These are phyloP conservation scores for Moxostoma hubbsi DNA, from an alignment of 2,797 vertebrate species.

Conservation along the genomic window DNA sequence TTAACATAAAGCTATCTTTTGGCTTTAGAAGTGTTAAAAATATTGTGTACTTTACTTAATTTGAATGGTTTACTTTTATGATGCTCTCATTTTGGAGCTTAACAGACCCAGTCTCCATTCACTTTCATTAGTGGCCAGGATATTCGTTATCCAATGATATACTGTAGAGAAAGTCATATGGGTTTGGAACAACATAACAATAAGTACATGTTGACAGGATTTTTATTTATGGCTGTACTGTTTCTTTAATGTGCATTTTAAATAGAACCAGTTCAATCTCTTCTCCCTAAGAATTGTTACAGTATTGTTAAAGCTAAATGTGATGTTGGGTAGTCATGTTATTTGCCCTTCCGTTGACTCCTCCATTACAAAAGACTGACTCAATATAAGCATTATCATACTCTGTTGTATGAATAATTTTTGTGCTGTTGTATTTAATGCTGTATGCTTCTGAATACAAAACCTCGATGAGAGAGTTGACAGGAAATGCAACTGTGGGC, in stretches of 20 bases:
- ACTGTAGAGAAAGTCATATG: too few relatives aligned
- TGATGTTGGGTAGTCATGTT: neutral
- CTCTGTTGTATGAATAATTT: slow-evolving; percentile 18
- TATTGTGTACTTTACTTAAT: too few relatives aligned
- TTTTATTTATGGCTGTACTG: too few relatives aligned
- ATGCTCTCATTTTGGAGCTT: too few relatives aligned
- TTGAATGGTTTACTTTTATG: too few relatives aligned
- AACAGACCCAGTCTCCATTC: too few relatives aligned
- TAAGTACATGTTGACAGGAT: too few relatives aligned
- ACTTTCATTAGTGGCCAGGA: too few relatives aligned
- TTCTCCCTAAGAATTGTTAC: slow-evolving; percentile 10
- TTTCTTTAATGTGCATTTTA: slow-evolving; percentile 2
- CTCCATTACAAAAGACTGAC: slow-evolving; percentile 1
- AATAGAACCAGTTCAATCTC: slow-evolving; percentile 24
- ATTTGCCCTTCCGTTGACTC: slow-evolving; percentile 7
- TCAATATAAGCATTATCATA: slow-evolving; percentile 7
- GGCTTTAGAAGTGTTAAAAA: too few relatives aligned
- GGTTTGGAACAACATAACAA: too few relatives aligned
- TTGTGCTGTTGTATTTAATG: slow-evolving; percentile 10
- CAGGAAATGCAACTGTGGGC: slow-evolving; percentile 20
- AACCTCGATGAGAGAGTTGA: slow-evolving; percentile 16
- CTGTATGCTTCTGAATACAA: slow-evolving; percentile 10
- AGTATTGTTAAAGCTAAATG: neutral
- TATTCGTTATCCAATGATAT: too few relatives aligned
- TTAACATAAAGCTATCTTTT: too few relatives aligned